Evolutionary conservation across 2,797 vertebrate genomes (phyloP).

Genomic region (Antrozous pallidus): DNA sequence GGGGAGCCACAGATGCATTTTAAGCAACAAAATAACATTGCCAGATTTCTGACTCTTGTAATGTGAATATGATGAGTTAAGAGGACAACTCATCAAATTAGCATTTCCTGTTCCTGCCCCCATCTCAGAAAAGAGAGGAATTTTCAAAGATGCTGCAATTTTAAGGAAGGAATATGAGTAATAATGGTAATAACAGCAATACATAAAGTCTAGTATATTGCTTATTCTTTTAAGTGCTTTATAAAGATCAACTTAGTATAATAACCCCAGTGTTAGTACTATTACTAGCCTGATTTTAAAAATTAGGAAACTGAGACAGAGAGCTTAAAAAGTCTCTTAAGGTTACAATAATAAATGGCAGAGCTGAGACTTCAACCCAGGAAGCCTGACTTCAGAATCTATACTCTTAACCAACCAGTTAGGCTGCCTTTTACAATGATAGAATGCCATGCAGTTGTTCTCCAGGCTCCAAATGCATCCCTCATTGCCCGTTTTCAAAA

Average conservation of each 20-base stretch:
- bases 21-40: neutral
- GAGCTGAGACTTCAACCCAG: neutral
- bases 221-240: neutral
- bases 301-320: neutral
- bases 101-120: neutral
- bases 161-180: neutral
- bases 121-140: neutral
- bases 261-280: neutral
- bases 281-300: neutral
- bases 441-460: neutral
- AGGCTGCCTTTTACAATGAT: neutral
- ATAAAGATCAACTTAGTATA: neutral
- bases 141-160: neutral
- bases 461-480: neutral
- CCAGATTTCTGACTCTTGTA: neutral
- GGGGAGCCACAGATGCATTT: neutral
- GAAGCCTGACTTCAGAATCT: neutral
- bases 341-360: neutral
- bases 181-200: neutral
- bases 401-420: neutral
- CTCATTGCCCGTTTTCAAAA: neutral
- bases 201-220: neutral
- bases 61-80: neutral
- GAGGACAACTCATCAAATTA: neutral
- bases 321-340: neutral